These are phyloP conservation scores for Pseudanteris insignis DNA, from an alignment of 2,888 invertebrate species.

Conservation along the genomic window DNA sequence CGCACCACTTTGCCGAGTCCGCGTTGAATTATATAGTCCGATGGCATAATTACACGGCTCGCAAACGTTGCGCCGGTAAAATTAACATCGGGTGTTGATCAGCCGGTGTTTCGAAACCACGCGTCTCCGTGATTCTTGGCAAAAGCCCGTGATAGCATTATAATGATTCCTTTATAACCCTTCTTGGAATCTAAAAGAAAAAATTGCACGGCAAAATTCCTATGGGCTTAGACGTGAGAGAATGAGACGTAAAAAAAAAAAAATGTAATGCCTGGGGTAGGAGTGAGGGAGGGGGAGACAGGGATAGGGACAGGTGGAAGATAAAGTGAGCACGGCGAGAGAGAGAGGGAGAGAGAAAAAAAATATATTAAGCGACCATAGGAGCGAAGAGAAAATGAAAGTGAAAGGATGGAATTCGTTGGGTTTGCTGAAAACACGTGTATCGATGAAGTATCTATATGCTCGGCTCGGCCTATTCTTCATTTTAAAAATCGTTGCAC, in stretches of 20 bases:
- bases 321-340: too few relatives aligned
- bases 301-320: too few relatives aligned
- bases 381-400: too few relatives aligned
- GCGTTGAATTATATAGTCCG: slow-evolving; percentile 9
- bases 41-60: slow-evolving; percentile 16
- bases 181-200: neutral
- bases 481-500: slow-evolving; percentile 3
- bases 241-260: too few relatives aligned
- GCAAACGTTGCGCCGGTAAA: slow-evolving; percentile 9
- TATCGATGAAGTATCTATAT: slow-evolving; percentile 22
- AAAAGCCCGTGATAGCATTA: slow-evolving; percentile 25
- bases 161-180: slow-evolving; percentile 21
- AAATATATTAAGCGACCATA: too few relatives aligned
- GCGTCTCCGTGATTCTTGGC: slow-evolving; percentile 9
- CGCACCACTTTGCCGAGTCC: too few relatives aligned
- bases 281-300: too few relatives aligned
- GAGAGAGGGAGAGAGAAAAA: too few relatives aligned
- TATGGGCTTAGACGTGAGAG: too few relatives aligned
- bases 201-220: too few relatives aligned
- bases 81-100: slow-evolving; percentile 19
- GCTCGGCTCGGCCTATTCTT: slow-evolving; percentile 8
- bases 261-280: too few relatives aligned
- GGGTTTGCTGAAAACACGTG: slow-evolving; percentile 23
- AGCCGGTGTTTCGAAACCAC: slow-evolving; percentile 16
- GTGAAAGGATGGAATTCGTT: too few relatives aligned